Evolutionary conservation across 2,888 invertebrate species (phyloP).

Genomic region (Clitarchus hookeri): DNA sequence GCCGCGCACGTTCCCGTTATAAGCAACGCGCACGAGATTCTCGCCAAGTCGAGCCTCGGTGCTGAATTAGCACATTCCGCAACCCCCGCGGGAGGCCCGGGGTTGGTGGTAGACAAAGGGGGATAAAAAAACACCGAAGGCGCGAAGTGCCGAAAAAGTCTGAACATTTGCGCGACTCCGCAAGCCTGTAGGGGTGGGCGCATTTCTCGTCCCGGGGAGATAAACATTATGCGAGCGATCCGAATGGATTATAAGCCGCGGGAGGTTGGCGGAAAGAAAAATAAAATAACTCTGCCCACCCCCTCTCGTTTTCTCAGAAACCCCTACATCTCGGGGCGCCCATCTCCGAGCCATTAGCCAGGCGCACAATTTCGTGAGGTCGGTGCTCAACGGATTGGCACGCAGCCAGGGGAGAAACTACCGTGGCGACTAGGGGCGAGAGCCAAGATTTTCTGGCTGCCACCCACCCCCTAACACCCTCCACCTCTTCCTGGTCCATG

Average conservation of each 20-base stretch:
- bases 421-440: background rate
- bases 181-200: background rate
- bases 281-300: too few species aligned
- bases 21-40: background rate
- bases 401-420: background rate
- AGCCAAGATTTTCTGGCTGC: background rate
- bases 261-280: too few species aligned
- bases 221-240: constrained; percentile 5
- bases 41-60: background rate
- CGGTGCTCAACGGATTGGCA: constrained; percentile 7
- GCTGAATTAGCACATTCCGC: background rate
- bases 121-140: background rate
- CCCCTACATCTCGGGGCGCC: background rate
- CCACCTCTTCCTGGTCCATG: background rate
- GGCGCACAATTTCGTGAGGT: background rate
- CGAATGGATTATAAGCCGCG: background rate
- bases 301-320: background rate
- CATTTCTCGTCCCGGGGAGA: background rate
- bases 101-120: too few species aligned
- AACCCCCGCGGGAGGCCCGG: background rate
- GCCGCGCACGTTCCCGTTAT: too few species aligned
- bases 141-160: background rate
- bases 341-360: constrained; percentile 9
- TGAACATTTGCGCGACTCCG: background rate
- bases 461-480: background rate